Evolutionary conservation across 2,113 vertebrate species (phyloP).

Genomic region (Ascaphus truei): DNA sequence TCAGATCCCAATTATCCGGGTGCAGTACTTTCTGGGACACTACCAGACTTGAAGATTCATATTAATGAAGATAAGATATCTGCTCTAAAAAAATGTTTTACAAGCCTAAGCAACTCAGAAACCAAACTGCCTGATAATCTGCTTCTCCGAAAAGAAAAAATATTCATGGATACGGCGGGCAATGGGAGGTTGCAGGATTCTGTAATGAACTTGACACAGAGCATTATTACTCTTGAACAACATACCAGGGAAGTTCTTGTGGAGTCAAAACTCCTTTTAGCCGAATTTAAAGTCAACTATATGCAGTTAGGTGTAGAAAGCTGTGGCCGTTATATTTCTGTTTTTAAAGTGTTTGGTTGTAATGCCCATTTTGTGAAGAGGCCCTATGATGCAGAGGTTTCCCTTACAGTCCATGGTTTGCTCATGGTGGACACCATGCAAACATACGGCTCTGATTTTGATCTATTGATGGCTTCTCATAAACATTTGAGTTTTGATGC

Average conservation of each 20-base stretch:
- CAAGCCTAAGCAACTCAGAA: slow-evolving; percentile 69
- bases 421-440: slow-evolving; percentile 93
- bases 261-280: slow-evolving; percentile 89
- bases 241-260: slow-evolving; percentile 90
- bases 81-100: slow-evolving; percentile 82
- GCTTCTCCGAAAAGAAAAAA: slow-evolving; percentile 75
- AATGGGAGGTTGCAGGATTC: slow-evolving; percentile 84
- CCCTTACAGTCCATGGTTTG: slow-evolving; percentile 89
- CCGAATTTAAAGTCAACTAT: slow-evolving; percentile 91
- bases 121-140: slow-evolving; percentile 61
- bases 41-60: slow-evolving; percentile 94
- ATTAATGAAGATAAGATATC: slow-evolving; percentile 93
- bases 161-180: slow-evolving; percentile 75
- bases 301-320: slow-evolving; percentile 96
- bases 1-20: slow-evolving; percentile 93
- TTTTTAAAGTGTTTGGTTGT: slow-evolving; percentile 94
- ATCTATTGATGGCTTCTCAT: slow-evolving; percentile 94
- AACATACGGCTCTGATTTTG: slow-evolving; percentile 92
- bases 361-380: slow-evolving; percentile 94
- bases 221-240: slow-evolving; percentile 85
- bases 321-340: slow-evolving; percentile 88
- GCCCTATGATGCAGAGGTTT: slow-evolving; percentile 89
- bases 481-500: slow-evolving; percentile 93
- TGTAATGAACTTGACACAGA: slow-evolving; percentile 87
- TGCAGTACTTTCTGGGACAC: slow-evolving; percentile 83